These are phyloP conservation scores for Graphium colonna DNA, from an alignment of 2,888 invertebrate species.

Conservation along the genomic window DNA sequence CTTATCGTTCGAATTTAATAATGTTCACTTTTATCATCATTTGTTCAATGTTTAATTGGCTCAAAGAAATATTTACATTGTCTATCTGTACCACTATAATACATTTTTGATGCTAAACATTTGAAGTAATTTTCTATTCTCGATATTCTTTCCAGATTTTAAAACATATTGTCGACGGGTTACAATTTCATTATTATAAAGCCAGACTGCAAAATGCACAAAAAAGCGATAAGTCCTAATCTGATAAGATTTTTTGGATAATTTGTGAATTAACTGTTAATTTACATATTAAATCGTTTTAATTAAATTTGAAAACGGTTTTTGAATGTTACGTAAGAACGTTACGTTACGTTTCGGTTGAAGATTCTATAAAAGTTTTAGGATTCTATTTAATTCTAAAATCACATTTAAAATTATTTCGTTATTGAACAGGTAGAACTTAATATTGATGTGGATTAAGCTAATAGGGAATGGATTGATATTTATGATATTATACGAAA, in stretches of 20 bases:
- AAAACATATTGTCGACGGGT: too few relatives aligned
- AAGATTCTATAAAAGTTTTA: too few relatives aligned
- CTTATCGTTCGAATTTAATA: slow-evolving; percentile 60
- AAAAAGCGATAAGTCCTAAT: slow-evolving; percentile 13
- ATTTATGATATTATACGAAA: background rate
- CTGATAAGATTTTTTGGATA: background rate
- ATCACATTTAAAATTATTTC: too few relatives aligned
- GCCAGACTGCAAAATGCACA: too few relatives aligned
- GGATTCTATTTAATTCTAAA: too few relatives aligned
- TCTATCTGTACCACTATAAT: slow-evolving; percentile 24
- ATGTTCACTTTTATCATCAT: slow-evolving; percentile 50
- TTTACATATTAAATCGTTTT: too few relatives aligned
- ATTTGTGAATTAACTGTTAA: too few relatives aligned
- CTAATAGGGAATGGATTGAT: background rate
- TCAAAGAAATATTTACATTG: slow-evolving; percentile 36
- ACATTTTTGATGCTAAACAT: background rate
- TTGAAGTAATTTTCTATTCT: too few relatives aligned
- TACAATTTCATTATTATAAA: background rate
- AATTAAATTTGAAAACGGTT: too few relatives aligned
- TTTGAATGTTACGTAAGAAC: too few relatives aligned
- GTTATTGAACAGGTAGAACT: background rate
- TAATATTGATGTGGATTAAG: background rate
- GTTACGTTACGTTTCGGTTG: too few relatives aligned
- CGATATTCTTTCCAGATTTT: slow-evolving; percentile 6
- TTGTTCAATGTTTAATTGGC: slow-evolving; percentile 31